A percentile compares a stretch with the other conserved stretches of the same genome.
Conservation (phyloP, 2,888 invertebrate species). For the Cheilosia impressa region DNA sequence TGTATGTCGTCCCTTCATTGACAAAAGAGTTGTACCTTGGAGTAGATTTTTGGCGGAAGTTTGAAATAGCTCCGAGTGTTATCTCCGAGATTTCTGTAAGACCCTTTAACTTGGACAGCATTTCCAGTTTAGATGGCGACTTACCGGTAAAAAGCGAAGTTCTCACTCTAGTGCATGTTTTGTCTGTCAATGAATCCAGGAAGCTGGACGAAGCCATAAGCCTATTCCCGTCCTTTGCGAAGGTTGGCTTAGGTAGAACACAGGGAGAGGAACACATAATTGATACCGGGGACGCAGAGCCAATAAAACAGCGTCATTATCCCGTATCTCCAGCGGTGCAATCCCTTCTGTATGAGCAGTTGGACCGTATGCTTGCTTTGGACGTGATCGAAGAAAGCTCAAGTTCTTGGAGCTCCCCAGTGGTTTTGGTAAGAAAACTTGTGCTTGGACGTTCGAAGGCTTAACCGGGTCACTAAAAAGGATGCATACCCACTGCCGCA, state of each 20-base stretch:
- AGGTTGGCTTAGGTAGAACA: neutral
- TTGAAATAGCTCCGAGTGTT: neutral
- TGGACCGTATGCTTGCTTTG: neutral
- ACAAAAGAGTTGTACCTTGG: neutral
- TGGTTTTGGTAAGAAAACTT: neutral
- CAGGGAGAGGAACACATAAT: neutral
- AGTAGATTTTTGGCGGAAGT: neutral
- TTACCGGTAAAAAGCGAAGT: neutral
- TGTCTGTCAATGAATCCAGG: neutral
- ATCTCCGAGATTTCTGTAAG: neutral
- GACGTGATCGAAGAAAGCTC: constrained; percentile 11
- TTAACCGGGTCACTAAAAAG: too few species aligned
- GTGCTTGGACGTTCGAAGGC: too few species aligned
- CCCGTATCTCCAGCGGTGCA: constrained; percentile 13
- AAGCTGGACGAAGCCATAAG: neutral
- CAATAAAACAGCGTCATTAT: constrained; percentile 5
- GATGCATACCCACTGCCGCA: too few species aligned
- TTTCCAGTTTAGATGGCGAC: neutral
- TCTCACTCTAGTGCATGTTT: neutral
- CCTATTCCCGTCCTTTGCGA: neutral
- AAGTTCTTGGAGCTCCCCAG: constrained; percentile 24
- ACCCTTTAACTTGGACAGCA: neutral
- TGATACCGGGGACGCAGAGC: constrained; percentile 9
- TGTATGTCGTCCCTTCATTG: neutral
- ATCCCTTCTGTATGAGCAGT: neutral